Conservation (phyloP, 2,888 invertebrate genomes). For the Bimastos eiseni region DNA sequence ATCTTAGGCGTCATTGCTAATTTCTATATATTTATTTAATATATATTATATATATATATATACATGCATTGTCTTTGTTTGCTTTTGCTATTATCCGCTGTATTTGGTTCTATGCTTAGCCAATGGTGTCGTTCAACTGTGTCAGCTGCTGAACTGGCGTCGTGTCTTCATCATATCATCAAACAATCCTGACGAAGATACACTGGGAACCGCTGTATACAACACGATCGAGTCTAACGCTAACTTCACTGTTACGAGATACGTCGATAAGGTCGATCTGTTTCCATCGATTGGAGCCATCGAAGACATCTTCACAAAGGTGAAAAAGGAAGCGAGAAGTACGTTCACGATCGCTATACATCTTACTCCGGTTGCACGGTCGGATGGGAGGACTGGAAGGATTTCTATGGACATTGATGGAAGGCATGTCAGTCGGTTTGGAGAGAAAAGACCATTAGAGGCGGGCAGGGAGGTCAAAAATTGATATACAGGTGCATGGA, state of each 20-base stretch:
- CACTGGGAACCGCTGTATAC: slow-evolving; percentile 36
- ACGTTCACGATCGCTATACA: slow-evolving; percentile 34
- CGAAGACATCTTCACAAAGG: slow-evolving; percentile 41
- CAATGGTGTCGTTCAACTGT: slow-evolving; percentile 47
- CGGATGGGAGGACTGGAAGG: neutral
- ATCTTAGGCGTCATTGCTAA: no score
- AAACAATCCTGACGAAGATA: slow-evolving; percentile 39
- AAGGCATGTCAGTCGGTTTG: neutral
- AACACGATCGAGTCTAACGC: neutral
- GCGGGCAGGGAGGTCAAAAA: no score
- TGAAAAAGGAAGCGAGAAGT: slow-evolving; percentile 54
- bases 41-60: no score
- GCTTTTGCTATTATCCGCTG: neutral
- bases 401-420: neutral
- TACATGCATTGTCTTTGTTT: neutral
- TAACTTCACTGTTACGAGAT: slow-evolving; percentile 33
- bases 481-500: no score
- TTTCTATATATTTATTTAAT: no score
- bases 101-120: slow-evolving; percentile 43
- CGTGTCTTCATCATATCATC: slow-evolving; percentile 49
- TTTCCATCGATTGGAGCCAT: slow-evolving; percentile 44
- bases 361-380: neutral
- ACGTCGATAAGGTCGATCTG: slow-evolving; percentile 43
- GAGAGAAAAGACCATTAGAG: no score
- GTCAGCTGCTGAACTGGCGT: slow-evolving; percentile 47